Evolutionary conservation across 2,113 vertebrate species (phyloP), one percentile per base, ranked within the genome.

Genomic region (Entomyzon cyanotis): DNA sequence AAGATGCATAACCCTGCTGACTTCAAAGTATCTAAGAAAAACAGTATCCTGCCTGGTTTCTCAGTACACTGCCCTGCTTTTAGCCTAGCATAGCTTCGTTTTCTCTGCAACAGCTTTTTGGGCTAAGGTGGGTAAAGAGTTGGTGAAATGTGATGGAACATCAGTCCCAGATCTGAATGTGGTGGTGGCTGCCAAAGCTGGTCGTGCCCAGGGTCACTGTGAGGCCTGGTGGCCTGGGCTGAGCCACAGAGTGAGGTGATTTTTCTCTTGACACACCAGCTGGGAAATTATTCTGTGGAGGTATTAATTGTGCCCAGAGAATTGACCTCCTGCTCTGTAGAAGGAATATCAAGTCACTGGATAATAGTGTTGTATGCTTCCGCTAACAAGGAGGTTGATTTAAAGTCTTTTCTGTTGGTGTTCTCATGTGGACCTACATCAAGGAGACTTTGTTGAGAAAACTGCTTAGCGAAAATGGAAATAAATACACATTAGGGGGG

Each of bases 301-400:
- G n/a, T 71, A 76, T 76, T 79, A 93, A 84, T 56, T 89, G 3
- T 1, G 64, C 2, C 2, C 56, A 58, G 71, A 79, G 73, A 83
- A 77, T 13, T 94, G 92, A 95, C 90, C 94, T 93, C 56, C 41
- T 86, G 87, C 67, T 89, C 91, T 96, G 87, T 41, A 91, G 76
- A 90, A 67, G 82, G 95, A 96, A 64, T 94, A 94, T 65, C 90
- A 92, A 87, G 49, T 88, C 15, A 0, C 67, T 89, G 76, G 80
- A 27, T 94, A 92, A 84, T 90, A 56, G 77, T 50, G 55, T 52
- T 91, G 77, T 65, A n/a, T 91, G 76, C 76, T 84, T 93, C 41
- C n/a, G 35, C 76, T 95, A 95, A 95, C 86, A 89, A 87, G 92
- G 37, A 90, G 62, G 49, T 35, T 93, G 93, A 95, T 92, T 93